Conservation (phyloP, 1,140 invertebrate genomes). For the Aradophagus sp. region DNA sequence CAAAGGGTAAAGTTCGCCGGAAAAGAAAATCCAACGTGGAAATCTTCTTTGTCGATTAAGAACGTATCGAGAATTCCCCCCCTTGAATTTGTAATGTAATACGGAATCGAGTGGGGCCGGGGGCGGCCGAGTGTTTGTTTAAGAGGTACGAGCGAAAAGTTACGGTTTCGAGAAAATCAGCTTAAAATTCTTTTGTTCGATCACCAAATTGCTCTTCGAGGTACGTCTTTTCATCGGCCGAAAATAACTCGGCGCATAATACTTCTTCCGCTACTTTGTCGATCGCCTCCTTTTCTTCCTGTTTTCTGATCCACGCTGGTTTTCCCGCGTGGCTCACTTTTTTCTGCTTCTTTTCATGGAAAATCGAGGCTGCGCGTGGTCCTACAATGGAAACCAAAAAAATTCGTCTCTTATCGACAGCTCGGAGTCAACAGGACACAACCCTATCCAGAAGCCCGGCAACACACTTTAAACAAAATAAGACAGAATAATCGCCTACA, state of each 20-base stretch:
- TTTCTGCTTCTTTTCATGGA: no score
- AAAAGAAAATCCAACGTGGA: not conserved
- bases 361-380: no score
- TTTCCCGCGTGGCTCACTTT: no score
- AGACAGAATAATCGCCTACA: no score
- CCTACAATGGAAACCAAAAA: no score
- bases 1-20: slow-evolving; percentile 31
- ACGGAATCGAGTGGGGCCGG: not conserved
- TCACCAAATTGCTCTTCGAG: slow-evolving; percentile 36
- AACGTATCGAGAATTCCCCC: not conserved
- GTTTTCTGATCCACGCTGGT: slow-evolving; percentile 23
- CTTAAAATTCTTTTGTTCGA: slow-evolving; percentile 34
- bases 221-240: slow-evolving; percentile 37
- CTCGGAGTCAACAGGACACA: no score
- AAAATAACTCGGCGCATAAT: slow-evolving; percentile 23
- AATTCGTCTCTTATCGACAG: no score
- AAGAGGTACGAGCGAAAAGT: slow-evolving; percentile 9
- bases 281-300: slow-evolving; percentile 27
- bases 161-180: slow-evolving; percentile 35
- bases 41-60: slow-evolving; percentile 4
- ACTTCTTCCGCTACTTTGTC: slow-evolving; percentile 43
- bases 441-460: no score
- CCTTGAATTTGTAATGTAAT: no score
- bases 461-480: no score
- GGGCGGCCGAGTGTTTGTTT: slow-evolving; percentile 16